Evolutionary conservation across 2,113 vertebrate genomes (phyloP), one percentile per base, ranked within the genome.

Genomic region (Sinocyclocheilus maitianheensis): DNA sequence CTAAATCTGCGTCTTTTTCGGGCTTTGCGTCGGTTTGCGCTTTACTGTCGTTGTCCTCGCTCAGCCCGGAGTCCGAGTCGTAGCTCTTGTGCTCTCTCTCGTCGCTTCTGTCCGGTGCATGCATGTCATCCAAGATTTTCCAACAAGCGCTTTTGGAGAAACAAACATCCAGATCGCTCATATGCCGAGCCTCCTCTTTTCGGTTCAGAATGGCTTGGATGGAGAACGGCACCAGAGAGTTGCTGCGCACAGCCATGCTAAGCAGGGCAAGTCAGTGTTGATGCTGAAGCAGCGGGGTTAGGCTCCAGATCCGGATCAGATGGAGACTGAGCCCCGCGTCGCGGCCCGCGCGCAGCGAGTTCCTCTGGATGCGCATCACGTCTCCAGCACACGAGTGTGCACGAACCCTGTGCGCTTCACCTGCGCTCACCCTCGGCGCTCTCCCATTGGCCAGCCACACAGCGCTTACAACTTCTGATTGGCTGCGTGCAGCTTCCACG

Each of bases 181-280:
- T 90, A 86, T 93, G 94, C 85, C 94, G 78, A 46, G 93, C 94
- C 85, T 96, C 94, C 87, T 97, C 97, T 88, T 97, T 98, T 91
- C 96, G 96, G 94, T 97, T 96, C 85, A 98, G 94, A 90, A 98
- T 98, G 85, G 97, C 97, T 92, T 98, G 97, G 93, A 98, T 98
- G 51, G 97, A 98, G 91, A 98, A 98, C 34, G 97, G 96, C 94
- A 96, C 97, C 88, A 97, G 92, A 87, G 96, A 93, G 91, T 92
- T 94, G 91, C 89, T 92, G 87, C 96, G 96, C 90, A 96, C 94
- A 83, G 97, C 96, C 97, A 98, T 97, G 84, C 93, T 93, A 81
- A 83, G 78, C 34, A 30, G 10, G n/a, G 60, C 43, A 76, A n/a
- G 69, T 85, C 40, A 24, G 5, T 12, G 0, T 9, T 4, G 18